These are phyloP conservation scores for Macrochelys suwanniensis DNA, from an alignment of 2,797 vertebrate species.

Conservation along the genomic window DNA sequence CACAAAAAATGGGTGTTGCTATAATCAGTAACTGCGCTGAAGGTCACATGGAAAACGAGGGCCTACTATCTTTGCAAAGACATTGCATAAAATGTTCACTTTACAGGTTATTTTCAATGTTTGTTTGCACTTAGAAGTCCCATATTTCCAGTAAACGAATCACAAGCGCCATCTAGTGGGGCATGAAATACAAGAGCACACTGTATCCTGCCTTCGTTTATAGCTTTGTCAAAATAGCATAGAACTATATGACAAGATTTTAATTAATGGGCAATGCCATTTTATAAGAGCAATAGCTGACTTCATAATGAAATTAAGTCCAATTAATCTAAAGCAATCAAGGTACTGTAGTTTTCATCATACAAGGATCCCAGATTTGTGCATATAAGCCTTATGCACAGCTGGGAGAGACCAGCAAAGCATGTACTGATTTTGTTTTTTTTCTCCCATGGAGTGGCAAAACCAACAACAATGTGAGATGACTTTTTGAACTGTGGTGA, in stretches of 20 bases:
- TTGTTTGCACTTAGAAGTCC: background rate
- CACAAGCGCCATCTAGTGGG: conserved; percentile 64
- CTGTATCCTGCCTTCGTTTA: background rate
- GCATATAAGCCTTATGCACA: background rate
- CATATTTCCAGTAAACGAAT: background rate
- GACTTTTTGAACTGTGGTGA: too few relatives aligned
- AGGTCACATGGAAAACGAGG: background rate
- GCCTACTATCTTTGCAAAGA: background rate
- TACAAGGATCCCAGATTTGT: background rate
- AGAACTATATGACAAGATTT: background rate
- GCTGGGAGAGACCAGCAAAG: background rate
- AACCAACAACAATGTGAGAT: background rate
- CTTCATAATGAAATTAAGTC: background rate
- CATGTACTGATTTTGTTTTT: background rate
- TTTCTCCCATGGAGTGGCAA: background rate
- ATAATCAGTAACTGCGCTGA: background rate
- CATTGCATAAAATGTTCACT: background rate
- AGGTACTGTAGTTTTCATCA: background rate
- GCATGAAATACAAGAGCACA: background rate
- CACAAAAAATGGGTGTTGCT: background rate
- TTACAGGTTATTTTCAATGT: background rate
- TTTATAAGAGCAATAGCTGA: background rate
- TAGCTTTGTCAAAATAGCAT: background rate
- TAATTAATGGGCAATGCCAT: background rate
- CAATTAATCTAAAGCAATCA: background rate